Percentiles rank a stretch among this genome's conserved stretches.
phyloP scores from a whole-genome alignment of 2,797 vertebrate species.

The Etheostoma perlongum region DNA sequence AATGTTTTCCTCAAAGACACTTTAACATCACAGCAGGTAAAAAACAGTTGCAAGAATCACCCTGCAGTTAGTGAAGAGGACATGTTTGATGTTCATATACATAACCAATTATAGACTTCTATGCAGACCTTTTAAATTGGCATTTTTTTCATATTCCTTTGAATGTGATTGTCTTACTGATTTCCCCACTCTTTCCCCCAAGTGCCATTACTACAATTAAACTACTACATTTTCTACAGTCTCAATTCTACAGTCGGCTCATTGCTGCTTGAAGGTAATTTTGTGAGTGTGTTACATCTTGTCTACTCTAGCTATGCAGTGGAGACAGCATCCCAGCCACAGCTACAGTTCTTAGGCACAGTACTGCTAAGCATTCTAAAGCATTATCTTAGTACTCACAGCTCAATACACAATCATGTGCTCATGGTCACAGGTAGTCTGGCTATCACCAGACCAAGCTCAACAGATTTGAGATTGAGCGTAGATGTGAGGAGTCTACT shows the following conservation, averaged over 20 bases:
- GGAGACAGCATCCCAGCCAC: not conserved
- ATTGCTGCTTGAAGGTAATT: not conserved
- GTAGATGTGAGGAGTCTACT: too few species aligned
- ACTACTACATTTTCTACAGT: not conserved
- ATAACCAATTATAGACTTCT: too few species aligned
- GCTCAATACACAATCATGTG: not conserved
- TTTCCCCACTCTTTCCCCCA: not conserved
- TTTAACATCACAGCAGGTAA: not conserved
- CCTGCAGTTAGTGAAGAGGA: not conserved
- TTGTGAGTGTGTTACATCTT: not conserved
- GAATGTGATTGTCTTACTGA: not conserved
- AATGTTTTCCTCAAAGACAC: not conserved
- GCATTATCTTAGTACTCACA: not conserved
- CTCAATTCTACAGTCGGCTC: not conserved
- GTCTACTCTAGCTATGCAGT: not conserved
- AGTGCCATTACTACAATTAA: not conserved
- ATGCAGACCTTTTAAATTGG: not conserved
- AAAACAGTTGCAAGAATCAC: not conserved
- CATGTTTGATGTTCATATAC: not conserved
- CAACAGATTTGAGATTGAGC: too few species aligned
- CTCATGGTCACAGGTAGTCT: not conserved
- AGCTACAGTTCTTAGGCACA: not conserved
- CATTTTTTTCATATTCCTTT: not conserved
- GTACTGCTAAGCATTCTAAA: not conserved
- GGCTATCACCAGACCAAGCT: too few species aligned